A percentile compares a stretch with the other conserved stretches of the same genome.
phyloP scores from a whole-genome alignment of 2,888 invertebrate species.

The Protodeltote pygarga region DNA sequence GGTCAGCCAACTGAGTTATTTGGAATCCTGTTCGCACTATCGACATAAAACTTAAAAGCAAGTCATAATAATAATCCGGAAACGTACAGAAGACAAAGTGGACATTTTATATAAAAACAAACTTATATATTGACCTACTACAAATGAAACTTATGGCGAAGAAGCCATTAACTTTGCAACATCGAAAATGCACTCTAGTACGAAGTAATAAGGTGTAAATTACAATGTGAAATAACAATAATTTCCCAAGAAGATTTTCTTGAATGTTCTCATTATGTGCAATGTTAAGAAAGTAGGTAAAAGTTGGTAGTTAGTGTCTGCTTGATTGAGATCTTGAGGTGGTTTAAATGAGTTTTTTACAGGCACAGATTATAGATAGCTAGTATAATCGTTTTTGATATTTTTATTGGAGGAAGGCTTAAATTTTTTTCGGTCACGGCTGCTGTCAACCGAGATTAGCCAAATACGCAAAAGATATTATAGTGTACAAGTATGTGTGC shows the following conservation, averaged over 20 bases:
- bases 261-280: conserved; percentile 52
- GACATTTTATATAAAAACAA: conserved; percentile 44
- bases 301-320: conserved; percentile 51
- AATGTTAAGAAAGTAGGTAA: conserved; percentile 51
- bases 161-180: conserved; percentile 32
- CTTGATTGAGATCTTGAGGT: conserved; percentile 49
- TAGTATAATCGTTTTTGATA: conserved; percentile 9
- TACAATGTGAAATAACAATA: conserved; percentile 30
- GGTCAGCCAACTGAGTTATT: no score
- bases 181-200: conserved; percentile 31
- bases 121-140: conserved; percentile 50
- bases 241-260: conserved; percentile 58
- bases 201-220: conserved; percentile 39
- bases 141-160: conserved; percentile 53
- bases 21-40: no score
- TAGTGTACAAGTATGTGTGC: no score
- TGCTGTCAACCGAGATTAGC: no score
- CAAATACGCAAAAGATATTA: no score
- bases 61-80: conserved; percentile 6
- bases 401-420: not conserved
- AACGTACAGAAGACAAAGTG: conserved; percentile 24
- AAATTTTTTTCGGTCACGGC: not conserved
- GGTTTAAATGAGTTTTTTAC: conserved; percentile 41
- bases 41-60: conserved; percentile 1
- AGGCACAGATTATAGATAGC: conserved; percentile 15